Percentiles rank a stretch among this genome's conserved stretches.
phyloP scores from a whole-genome alignment of 1,140 invertebrate genomes.

The Drosophila oshimai region DNA sequence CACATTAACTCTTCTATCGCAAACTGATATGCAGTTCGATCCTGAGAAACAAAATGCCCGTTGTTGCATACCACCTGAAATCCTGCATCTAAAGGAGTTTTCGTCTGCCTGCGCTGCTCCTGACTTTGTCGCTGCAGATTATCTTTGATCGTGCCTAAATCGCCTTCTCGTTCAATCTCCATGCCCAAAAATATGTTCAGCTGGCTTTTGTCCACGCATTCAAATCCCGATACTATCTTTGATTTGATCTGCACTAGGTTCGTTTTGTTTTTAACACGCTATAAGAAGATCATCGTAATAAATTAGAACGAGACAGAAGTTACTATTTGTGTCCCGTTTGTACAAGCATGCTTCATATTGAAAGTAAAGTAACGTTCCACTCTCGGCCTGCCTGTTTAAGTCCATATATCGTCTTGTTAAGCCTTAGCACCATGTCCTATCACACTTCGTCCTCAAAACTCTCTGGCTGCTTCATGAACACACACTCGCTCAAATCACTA shows the following conservation, averaged over 20 bases:
- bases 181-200: background rate
- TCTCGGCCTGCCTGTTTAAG: constrained; percentile 11
- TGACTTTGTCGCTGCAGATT: background rate
- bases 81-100: background rate
- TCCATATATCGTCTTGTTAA: constrained; percentile 26
- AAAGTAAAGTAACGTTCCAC: constrained; percentile 3
- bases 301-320: background rate
- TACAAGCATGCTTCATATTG: background rate
- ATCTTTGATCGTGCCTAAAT: background rate
- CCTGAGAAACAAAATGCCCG: background rate
- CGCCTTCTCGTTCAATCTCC: background rate
- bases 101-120: background rate
- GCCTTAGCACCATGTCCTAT: constrained; percentile 6
- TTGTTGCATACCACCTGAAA: background rate
- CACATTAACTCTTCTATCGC: background rate
- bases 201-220: background rate
- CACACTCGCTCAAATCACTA: background rate
- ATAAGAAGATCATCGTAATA: background rate
- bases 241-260: background rate
- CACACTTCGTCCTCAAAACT: background rate
- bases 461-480: background rate
- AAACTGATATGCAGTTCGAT: background rate
- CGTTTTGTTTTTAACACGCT: background rate
- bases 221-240: background rate
- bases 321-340: background rate